Base-by-base conservation (phyloP, 1,140 invertebrate species). In the Chrysopa pallens region DNA sequence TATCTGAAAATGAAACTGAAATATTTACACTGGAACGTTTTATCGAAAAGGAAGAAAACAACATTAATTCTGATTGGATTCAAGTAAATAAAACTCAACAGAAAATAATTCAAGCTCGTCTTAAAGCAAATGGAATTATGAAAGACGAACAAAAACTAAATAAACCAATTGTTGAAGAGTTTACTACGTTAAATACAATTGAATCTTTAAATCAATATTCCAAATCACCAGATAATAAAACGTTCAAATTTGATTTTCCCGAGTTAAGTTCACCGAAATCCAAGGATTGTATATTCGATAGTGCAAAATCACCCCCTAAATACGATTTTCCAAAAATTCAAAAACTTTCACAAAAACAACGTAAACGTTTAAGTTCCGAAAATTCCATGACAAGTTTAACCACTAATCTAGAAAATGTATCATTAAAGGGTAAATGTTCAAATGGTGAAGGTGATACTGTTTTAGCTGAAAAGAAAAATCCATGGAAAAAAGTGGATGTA, bases 301-400 rank as follows among this genome's bases (percentile, higher is more conserved):
- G 8, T 43, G 33, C 39, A 6, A 50, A 48, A 46, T 46, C 38
- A 8, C 42, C 48, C 9, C 46, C 48, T 8, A 52, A 50, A 35
- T 42, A 37, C n/a, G 51, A 52, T 8, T 29, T 29, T 11, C 29
- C 29, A 7, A 59, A 57, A 42, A 54, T 58, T 8, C 42, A 47
- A 4, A 73, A 70, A 53, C 42, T 75, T 14, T 76, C 73, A 7
- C 74, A 76, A 48, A 76, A 74, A 45, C 70, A 75, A 53, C 56
- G 71, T 12, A 75, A 74, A 50, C 68, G 63, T 47, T 49, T 70
- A 28, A 61, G 61, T 1, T 50, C 60, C 42, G 57, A 65, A 46
- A 31, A 12, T 8, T n/a, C 28, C 6, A 41, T 28, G n/a, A 8
- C 6, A 13, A 23, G n/a, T 31, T 33, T 41, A 31, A 28, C 28